Conservation (phyloP, 2,797 vertebrate genomes). For the Heterohyrax brucei region DNA sequence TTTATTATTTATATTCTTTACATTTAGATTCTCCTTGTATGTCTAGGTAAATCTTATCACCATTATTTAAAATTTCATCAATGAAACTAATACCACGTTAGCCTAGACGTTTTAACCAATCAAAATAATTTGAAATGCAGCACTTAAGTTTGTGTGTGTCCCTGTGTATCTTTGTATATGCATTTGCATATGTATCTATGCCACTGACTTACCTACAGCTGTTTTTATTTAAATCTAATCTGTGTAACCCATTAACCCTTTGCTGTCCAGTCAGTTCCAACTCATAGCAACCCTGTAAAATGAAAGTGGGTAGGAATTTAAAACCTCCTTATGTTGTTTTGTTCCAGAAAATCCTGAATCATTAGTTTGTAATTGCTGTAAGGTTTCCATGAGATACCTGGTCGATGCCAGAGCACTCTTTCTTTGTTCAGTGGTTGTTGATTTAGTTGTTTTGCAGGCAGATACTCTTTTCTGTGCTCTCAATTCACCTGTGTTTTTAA, state of each 20-base stretch:
- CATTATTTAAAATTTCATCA: conserved; percentile 86
- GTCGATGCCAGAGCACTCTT: conserved; percentile 15
- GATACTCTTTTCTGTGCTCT: conserved; percentile 64
- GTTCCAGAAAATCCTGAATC: neutral
- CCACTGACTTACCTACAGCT: neutral
- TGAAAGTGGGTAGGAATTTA: neutral
- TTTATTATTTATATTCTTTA: conserved; percentile 84
- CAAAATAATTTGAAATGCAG: conserved; percentile 53
- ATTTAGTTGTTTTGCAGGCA: conserved; percentile 58
- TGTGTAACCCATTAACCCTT: neutral
- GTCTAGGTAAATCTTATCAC: conserved; percentile 82
- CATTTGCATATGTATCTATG: neutral
- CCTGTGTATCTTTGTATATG: neutral
- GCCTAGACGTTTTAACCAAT: conserved; percentile 68
- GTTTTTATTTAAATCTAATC: conserved; percentile 12
- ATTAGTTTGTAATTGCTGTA: neutral
- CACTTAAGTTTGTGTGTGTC: conserved; percentile 11
- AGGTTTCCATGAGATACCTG: conserved; percentile 1
- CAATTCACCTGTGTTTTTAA: conserved; percentile 77
- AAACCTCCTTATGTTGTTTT: neutral
- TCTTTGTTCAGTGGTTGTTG: conserved; percentile 59
- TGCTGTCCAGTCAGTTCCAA: too few relatives aligned
- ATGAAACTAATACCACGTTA: conserved; percentile 72
- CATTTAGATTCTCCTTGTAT: conserved; percentile 73
- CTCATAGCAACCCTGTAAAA: too few relatives aligned